Conservation (phyloP, 1,140 invertebrate genomes). For the Glomeris maerens region DNA sequence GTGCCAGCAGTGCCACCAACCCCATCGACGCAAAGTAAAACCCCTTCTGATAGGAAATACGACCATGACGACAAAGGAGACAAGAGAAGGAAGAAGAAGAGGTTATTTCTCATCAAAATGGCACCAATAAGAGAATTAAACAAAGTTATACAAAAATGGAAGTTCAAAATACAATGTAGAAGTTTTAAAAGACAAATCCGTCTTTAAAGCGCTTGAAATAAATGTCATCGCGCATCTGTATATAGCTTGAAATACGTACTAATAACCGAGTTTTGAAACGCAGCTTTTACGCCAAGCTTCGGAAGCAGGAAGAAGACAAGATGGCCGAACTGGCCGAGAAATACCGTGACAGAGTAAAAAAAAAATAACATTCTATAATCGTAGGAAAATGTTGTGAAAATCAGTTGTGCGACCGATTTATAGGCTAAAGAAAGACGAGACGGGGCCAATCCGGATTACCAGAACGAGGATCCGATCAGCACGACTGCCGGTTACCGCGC, state of each 20-base stretch:
- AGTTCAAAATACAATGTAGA: neutral
- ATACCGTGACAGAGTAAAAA: slow-evolving; percentile 60
- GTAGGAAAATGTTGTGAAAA: too few relatives aligned
- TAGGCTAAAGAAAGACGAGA: slow-evolving; percentile 80
- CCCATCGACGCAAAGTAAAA: slow-evolving; percentile 7
- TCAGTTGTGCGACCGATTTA: slow-evolving; percentile 11
- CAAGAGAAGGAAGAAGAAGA: slow-evolving; percentile 38
- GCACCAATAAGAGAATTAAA: neutral
- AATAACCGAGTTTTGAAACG: slow-evolving; percentile 5
- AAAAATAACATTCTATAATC: neutral
- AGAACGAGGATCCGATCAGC: slow-evolving; percentile 64
- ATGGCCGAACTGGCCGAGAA: slow-evolving; percentile 89
- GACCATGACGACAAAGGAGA: slow-evolving; percentile 29
- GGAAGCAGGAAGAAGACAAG: slow-evolving; percentile 90
- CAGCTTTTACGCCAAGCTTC: slow-evolving; percentile 81
- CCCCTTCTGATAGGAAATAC: slow-evolving; percentile 12
- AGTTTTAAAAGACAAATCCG: too few relatives aligned
- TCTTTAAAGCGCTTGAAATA: too few relatives aligned
- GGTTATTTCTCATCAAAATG: slow-evolving; percentile 15
- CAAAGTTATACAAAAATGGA: neutral
- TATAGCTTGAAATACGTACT: neutral
- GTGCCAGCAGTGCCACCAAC: slow-evolving; percentile 18
- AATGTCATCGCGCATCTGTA: neutral
- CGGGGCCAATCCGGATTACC: slow-evolving; percentile 61
- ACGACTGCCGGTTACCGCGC: slow-evolving; percentile 82